Evolutionary conservation across 2,797 vertebrate genomes (phyloP), one percentile per base, ranked within the genome.

Genomic region (Molothrus ater): DNA sequence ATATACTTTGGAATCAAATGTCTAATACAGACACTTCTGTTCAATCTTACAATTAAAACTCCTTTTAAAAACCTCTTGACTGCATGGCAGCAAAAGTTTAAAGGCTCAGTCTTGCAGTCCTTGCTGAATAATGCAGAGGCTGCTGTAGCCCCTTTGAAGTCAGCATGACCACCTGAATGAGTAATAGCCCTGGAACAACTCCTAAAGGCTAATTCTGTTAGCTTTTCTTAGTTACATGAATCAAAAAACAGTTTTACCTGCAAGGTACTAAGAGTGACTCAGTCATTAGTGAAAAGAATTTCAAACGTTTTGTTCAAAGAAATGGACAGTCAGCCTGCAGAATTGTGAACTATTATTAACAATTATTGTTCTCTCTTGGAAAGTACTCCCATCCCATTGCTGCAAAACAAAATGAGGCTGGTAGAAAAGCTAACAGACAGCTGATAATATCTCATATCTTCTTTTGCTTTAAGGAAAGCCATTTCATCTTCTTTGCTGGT

Each of bases 401-500:
- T 90, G 32, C 65, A 88, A 89, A 93, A 82, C 93, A 96, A 98
- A 97, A 96, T 88, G 65, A 96, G 92, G 43, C 45, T 69, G 51
- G 47, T 74, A 93, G 79, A 92, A 93, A 96, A 95, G 66, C 71
- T 74, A 88, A 85, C 8, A 7, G 53, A 74, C 69, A 68, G 48
- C 38, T 91, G 82, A 96, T 96, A 92, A 95, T 90, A 94, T 95
- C 97, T 97, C 93, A 74, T 91, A 85, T 91, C 80, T 83, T 95
- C 95, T 96, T 95, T 90, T 50, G 50, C 84, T 97, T 96, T 64
- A 86, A 95, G 86, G 81, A 96, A 97, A 97, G 56, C 88, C 6
- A 91, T 97, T 97, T 97, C n/a, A 88, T 96, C 91, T 75, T 96
- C 60, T 94, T 69, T 68, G 36, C 53, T 92, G 73, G 56, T 80